Percentiles rank a stretch among this genome's conserved stretches.
These are phyloP conservation scores for Eumacrocentrus americanus DNA, from an alignment of 2,888 invertebrate species.

Conservation along the genomic window DNA sequence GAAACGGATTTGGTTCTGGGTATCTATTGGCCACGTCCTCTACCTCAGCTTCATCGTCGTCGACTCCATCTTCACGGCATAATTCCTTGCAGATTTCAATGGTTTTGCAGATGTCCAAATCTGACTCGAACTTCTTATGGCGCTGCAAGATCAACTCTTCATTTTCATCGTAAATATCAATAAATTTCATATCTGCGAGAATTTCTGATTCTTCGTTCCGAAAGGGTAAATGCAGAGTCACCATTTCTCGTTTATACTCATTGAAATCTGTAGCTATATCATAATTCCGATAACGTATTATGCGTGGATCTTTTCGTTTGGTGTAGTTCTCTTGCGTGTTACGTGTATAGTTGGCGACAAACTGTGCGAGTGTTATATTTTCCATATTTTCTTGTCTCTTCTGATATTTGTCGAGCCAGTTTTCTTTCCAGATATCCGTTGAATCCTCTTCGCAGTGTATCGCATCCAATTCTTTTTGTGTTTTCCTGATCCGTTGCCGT, in stretches of 20 bases:
- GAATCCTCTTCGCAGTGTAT: slow-evolving; percentile 44
- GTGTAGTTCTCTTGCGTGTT: slow-evolving; percentile 31
- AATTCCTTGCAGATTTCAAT: too few species aligned
- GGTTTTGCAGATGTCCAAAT: too few species aligned
- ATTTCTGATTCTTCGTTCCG: slow-evolving; percentile 53
- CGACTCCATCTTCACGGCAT: too few species aligned
- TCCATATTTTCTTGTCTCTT: slow-evolving; percentile 50
- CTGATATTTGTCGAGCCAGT: slow-evolving; percentile 59
- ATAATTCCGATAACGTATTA: slow-evolving; percentile 55
- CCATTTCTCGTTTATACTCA: slow-evolving; percentile 46
- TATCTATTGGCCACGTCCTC: too few species aligned
- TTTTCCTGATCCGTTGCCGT: slow-evolving; percentile 51
- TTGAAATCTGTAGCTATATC: slow-evolving; percentile 48
- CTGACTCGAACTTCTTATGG: too few species aligned
- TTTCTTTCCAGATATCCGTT: slow-evolving; percentile 57
- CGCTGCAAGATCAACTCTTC: slow-evolving; percentile 47
- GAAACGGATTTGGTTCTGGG: too few species aligned
- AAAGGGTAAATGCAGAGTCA: slow-evolving; percentile 52
- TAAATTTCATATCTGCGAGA: slow-evolving; percentile 50
- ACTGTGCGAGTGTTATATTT: slow-evolving; percentile 54
- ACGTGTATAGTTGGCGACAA: slow-evolving; percentile 48
- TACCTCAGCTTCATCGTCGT: too few species aligned
- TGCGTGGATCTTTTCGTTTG: slow-evolving; percentile 42
- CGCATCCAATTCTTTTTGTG: slow-evolving; percentile 41
- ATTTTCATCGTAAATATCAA: slow-evolving; percentile 50